Base-by-base conservation (phyloP, 2,888 invertebrate genomes). In the Ariolimax columbianus region DNA sequence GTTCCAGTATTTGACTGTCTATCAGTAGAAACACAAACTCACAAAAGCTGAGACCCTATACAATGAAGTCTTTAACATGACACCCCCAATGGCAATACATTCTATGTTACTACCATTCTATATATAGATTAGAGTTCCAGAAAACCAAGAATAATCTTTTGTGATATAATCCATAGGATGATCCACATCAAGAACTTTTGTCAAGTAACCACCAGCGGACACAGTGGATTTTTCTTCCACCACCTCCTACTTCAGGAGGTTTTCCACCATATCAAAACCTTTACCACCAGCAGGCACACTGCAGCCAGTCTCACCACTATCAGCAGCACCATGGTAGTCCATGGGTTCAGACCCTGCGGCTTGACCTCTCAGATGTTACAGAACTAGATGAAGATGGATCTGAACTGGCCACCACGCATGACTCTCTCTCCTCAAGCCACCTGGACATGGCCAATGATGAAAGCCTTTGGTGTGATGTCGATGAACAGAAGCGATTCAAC, bases 401-500 rank as follows among this genome's bases (percentile, higher is more conserved):
- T 33, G 73, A 85, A 73, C 70, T 84, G 43, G 82, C 82, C 0
- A 68, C 78, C 30, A 86, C 86, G 26, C 75, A 63, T n/a, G 80
- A 75, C 66, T 78, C 82, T n/a, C 40, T 72, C 33, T 75, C 73
- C 66, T 72, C 66, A 7, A 85, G 82, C 26, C 51, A 75, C 17
- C 3, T 51, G 26, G 77, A 55, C 38, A 40, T 77, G 43, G 51
- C 75, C 66, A 84, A 85, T 84, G 88, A 88, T 33, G 85, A 86
- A 55, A 82, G 87, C 55, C 83, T 83, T 1, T 78, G 87, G 23
- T 83, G 84, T 19, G 80, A 84, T 23, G 86, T 86, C 0, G 87
- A 86, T n/a, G 89, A 91, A 26, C 91, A 91, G 84, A 91, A 90
- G 43, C 88, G 88, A 63, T 92, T 92, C 87, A 89, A 91, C 77